A percentile compares a stretch with the other conserved stretches of the same genome.
phyloP scores from a whole-genome alignment of 2,888 invertebrate genomes.

The Thumatha senex region DNA sequence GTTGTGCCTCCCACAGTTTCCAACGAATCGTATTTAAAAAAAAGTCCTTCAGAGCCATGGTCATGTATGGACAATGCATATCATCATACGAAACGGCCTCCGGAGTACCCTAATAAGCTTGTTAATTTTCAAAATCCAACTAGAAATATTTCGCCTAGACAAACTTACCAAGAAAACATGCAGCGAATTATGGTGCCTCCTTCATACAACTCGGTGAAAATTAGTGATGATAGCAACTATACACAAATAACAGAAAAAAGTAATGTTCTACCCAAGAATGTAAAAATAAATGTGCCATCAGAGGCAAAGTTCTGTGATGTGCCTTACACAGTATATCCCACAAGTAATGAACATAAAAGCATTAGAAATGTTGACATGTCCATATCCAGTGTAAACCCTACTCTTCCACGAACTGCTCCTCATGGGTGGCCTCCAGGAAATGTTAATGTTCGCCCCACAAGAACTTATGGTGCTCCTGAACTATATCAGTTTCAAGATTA shows the following conservation, averaged over 20 bases:
- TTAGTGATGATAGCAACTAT: slow-evolving; percentile 59
- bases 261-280: slow-evolving; percentile 51
- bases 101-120: slow-evolving; percentile 68
- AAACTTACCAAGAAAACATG: slow-evolving; percentile 82
- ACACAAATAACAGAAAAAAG: slow-evolving; percentile 47
- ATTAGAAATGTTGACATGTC: slow-evolving; percentile 61
- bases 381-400: slow-evolving; percentile 58
- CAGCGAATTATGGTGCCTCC: slow-evolving; percentile 76
- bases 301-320: slow-evolving; percentile 78
- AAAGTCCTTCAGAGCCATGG: slow-evolving; percentile 62
- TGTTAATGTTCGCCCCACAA: slow-evolving; percentile 56
- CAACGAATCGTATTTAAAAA: slow-evolving; percentile 61
- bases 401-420: slow-evolving; percentile 49
- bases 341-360: slow-evolving; percentile 68
- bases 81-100: slow-evolving; percentile 54
- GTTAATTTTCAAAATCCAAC: slow-evolving; percentile 60
- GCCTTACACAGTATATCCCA: slow-evolving; percentile 73
- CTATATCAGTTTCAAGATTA: slow-evolving; percentile 70
- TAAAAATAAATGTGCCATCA: slow-evolving; percentile 58
- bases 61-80: slow-evolving; percentile 47
- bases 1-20: slow-evolving; percentile 58
- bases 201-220: slow-evolving; percentile 60
- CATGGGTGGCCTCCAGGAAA: slow-evolving; percentile 59
- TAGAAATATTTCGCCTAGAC: slow-evolving; percentile 80
- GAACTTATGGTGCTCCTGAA: slow-evolving; percentile 64